Evolutionary conservation across 1,140 invertebrate species (phyloP), one percentile per base, ranked within the genome.

Genomic region (Marisa cornuarietis): DNA sequence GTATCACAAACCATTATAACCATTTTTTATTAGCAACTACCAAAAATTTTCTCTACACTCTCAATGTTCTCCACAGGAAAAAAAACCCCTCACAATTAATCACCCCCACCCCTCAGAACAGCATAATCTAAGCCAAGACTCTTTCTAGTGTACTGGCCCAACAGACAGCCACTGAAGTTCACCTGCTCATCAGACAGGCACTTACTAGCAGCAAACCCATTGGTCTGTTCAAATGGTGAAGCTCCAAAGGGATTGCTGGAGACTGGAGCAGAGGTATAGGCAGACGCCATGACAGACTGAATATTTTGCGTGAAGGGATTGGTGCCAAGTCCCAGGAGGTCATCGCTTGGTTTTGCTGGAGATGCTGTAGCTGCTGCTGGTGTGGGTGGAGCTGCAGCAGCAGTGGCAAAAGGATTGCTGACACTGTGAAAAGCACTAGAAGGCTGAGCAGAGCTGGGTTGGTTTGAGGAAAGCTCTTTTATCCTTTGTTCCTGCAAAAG

Each of bases 241-340:
- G 80, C 42, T 11, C 79, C 83, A 79, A 83, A 83, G 26, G 83
- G 83, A 42, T 83, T 83, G 76, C 62, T 82, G 61, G 63, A 78
- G 14, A 82, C 79, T 13, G 69, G 51, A 0, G 69, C 49, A 14
- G 79, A 79, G 20, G 68, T 78, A 31, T 85, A 81, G 5, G 85
- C 84, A 65, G 84, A 83, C 54, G 86, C 84, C 87, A 88, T 88
- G 9, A 85, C 85, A 71, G 83, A 86, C 71, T 89, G 85, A n/a
- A 89, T 84, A 80, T 85, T 96, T 88, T 97, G 95, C 58, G 95
- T 95, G 90, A 98, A 98, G 42, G 97, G 97, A 93, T 98, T 98
- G 94, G 93, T 95, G 68, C 85, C 82, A 83, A 98, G 91, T 87
- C 96, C 95, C 61, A 98, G 93, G 79, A 98, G 92, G 92, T 98